Base-by-base conservation (phyloP, 2,797 vertebrate species). In the Pipistrellus nathusii region DNA sequence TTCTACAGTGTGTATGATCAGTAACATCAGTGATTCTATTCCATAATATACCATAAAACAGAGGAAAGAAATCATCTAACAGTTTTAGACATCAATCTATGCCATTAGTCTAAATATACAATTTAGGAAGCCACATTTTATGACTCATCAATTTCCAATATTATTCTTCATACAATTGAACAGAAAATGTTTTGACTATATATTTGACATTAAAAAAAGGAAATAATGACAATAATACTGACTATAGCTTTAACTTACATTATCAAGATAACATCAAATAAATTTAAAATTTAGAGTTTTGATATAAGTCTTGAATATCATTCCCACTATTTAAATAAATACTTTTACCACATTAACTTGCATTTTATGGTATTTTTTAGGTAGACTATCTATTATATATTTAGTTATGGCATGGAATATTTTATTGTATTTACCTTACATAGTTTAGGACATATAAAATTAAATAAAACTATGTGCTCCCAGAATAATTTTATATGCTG, bases 101-200 rank as follows among this genome's bases (percentile, higher is more conserved):
- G 8, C 15, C 13, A 51, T 73, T 89, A 76, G 35, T 53, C 55
- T 89, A 78, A 78, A 69, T 73, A 38, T 2, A 48, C 6, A 64
- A 30, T 27, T 69, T 51, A 89, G 51, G 27, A 20, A 85, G n/a
- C 53, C 25, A 32, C 41, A 90, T 75, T 53, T 91, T 44, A 64
- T 23, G n/a, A 9, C 25, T 96, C 51, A 57, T 90, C 32, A 55
- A 85, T 95, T 95, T 95, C 69, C 93, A 95, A 69, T 1, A 89
- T 46, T 20, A 73, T 81, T 20, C 30, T 80, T 12, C 25, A 73
- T 83, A 95, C 64, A 93, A 83, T n/a, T 78, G 9, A 76, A 71
- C 17, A 53, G 83, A 81, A 53, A 93, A 73, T 90, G 66, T 81
- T 89, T 68, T 75, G 35, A 83, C 15, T 85, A 15, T 76, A 88